Evolutionary conservation across 2,797 vertebrate species (phyloP), one percentile per base, ranked within the genome.

Genomic region (Tinamus major): DNA sequence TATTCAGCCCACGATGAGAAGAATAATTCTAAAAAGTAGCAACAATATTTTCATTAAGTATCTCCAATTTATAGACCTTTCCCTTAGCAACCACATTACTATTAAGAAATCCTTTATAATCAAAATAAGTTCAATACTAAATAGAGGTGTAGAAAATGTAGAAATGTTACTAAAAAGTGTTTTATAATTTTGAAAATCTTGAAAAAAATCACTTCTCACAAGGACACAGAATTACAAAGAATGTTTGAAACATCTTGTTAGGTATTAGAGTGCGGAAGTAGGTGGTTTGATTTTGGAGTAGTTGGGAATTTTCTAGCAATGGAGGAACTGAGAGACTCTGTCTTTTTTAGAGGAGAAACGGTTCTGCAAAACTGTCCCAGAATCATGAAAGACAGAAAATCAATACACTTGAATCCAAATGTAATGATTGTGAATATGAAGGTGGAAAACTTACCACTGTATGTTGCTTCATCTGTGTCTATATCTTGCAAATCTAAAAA

Each of bases 401-500:
- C 21, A 33, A 71, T 53, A 86, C 17, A 35, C 26, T 42, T 53
- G 39, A 11, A 68, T 48, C 42, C 29, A 63, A 79, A 89, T 61
- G 74, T 20, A 74, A 51, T 8, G 26, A 65, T 0, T 18, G 29
- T 51, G 59, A 80, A 75, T 77, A 51, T 2, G 1, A 82, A 91
- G 13, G 55, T 2, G 10, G 56, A 3, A 19, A 70, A 79, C 92
- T 46, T 95, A 97, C 97, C 96, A 58, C 12, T 67, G 48, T 26
- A 83, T 2, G 27, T 78, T 35, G 90, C 91, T 85, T 97, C 95
- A 80, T 89, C 95, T 48, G 48, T 39, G 21, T 95, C 95, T 80
- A 41, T 70, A 88, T 97, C 97, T 74, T 97, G 93, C 77, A 97
- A 80, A 59, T 79, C 91, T 58, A 97, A 44, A 80, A 90, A 96